phyloP scores from a whole-genome alignment of 2,888 invertebrate species.

The Aspidiotus destructor region DNA sequence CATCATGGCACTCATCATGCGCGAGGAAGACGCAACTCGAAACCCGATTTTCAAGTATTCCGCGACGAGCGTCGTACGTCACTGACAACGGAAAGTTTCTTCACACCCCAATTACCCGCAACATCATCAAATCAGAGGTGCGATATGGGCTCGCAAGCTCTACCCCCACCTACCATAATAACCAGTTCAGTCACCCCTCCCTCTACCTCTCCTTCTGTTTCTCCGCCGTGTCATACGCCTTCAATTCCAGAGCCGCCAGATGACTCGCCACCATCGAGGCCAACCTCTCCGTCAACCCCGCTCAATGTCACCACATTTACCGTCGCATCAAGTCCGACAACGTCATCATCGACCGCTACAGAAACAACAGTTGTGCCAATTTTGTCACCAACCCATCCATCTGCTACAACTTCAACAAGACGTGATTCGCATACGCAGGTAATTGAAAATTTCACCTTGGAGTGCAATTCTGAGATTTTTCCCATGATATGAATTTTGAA shows the following conservation, averaged over 20 bases:
- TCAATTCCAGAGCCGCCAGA: conserved; percentile 22
- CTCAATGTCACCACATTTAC: conserved; percentile 40
- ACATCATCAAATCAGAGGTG: conserved; percentile 34
- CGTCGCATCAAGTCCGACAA: conserved; percentile 38
- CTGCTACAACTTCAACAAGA: conserved; percentile 42
- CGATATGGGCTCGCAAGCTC: conserved; percentile 36
- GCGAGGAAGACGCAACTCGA: conserved; percentile 46
- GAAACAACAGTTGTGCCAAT: conserved; percentile 38
- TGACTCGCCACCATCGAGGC: conserved; percentile 34
- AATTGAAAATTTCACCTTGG: conserved; percentile 38
- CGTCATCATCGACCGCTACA: conserved; percentile 39
- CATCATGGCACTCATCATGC: conserved; percentile 40
- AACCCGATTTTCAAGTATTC: conserved; percentile 40
- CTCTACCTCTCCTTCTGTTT: conserved; percentile 57
- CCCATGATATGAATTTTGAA: too few species aligned
- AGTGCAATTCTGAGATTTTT: not conserved
- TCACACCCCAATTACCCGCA: conserved; percentile 30
- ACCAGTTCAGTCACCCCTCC: conserved; percentile 76
- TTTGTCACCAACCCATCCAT: conserved; percentile 29
- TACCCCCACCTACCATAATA: conserved; percentile 63
- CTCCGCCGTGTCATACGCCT: conserved; percentile 40
- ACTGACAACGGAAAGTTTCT: conserved; percentile 28
- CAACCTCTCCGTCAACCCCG: conserved; percentile 30
- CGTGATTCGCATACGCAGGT: conserved; percentile 81
- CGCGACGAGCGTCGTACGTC: conserved; percentile 20